Percentiles rank a stretch among this genome's conserved stretches.
Conservation (phyloP, 2,797 vertebrate genomes). For the Dipus sagitta region DNA sequence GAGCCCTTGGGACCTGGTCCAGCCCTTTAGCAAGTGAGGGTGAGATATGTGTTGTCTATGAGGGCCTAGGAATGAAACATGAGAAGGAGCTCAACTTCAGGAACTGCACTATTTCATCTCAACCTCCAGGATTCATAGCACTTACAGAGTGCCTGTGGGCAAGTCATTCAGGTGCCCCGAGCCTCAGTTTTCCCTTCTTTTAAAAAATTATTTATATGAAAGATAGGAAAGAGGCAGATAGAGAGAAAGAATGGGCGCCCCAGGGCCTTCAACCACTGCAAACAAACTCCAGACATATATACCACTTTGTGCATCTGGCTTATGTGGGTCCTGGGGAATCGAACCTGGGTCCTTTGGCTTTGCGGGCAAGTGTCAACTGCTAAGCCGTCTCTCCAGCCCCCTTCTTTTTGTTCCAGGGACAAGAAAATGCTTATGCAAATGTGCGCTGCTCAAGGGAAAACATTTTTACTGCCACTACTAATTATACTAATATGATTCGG, state of each 20-base stretch:
- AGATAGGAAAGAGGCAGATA: too few species aligned
- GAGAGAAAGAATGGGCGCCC: too few species aligned
- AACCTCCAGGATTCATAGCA: neutral
- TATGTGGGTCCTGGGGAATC: too few species aligned
- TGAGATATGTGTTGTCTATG: constrained; percentile 24
- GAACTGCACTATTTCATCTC: neutral
- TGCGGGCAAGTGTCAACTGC: too few species aligned
- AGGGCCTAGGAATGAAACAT: constrained; percentile 22
- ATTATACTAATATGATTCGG: neutral
- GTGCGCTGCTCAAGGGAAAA: neutral
- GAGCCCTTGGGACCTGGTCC: neutral
- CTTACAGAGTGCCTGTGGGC: neutral
- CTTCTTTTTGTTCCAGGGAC: neutral
- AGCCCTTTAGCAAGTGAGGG: neutral
- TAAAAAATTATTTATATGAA: neutral
- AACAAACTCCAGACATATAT: too few species aligned
- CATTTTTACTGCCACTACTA: neutral
- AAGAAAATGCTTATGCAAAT: neutral
- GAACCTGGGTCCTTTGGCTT: too few species aligned
- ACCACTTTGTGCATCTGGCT: too few species aligned
- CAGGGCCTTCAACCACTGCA: too few species aligned
- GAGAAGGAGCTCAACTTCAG: constrained; percentile 13
- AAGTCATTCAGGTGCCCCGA: neutral
- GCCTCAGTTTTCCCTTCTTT: constrained; percentile 55
- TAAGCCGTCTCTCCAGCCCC: too few species aligned